Evolutionary conservation across 2,113 vertebrate species (phyloP).

Genomic region (Gopherus flavomarginatus): DNA sequence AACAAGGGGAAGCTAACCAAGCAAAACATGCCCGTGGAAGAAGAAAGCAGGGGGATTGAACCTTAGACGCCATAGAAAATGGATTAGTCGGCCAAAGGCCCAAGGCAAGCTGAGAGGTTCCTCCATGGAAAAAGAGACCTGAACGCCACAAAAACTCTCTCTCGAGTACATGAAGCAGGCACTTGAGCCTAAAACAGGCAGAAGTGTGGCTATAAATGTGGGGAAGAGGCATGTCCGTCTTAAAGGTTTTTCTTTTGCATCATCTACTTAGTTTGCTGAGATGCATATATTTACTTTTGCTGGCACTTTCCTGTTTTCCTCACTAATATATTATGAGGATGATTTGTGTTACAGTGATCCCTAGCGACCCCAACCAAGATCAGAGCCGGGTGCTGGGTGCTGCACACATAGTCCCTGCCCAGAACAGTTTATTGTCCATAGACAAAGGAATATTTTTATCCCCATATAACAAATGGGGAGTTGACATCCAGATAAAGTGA

Average conservation of each 20-base stretch:
- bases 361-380: background rate
- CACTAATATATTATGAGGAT: background rate
- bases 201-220: background rate
- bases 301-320: background rate
- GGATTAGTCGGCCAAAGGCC: background rate
- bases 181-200: background rate
- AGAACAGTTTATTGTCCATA: background rate
- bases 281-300: background rate
- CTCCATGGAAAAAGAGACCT: background rate
- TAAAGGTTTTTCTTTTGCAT: background rate
- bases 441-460: background rate
- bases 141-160: background rate
- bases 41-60: background rate
- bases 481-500: background rate
- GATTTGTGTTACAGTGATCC: rapidly evolving
- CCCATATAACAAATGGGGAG: background rate
- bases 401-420: background rate
- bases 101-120: background rate
- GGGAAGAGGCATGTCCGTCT: background rate
- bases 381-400: background rate
- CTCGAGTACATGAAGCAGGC: background rate
- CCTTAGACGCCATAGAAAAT: background rate
- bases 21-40: background rate
- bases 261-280: background rate
- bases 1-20: background rate